These are phyloP conservation scores for Lysiphlebus fabarum DNA, from an alignment of 1,140 invertebrate genomes.

Conservation along the genomic window DNA sequence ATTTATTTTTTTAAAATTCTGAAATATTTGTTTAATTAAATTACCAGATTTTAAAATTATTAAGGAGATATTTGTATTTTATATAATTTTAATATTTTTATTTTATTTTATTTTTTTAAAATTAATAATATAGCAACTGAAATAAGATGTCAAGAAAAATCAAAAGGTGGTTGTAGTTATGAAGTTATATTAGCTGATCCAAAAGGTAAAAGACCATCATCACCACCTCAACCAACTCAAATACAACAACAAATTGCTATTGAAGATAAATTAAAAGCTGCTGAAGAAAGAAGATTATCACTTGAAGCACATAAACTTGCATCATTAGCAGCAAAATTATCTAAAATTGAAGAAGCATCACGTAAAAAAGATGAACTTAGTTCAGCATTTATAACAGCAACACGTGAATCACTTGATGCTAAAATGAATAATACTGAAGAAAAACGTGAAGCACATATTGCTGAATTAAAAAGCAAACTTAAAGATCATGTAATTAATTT, in stretches of 20 bases:
- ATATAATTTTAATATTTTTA: too few species aligned
- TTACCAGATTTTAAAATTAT: neutral
- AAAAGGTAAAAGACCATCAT: constrained; percentile 63
- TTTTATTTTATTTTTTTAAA: too few species aligned
- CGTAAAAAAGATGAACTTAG: constrained; percentile 85
- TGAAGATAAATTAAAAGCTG: constrained; percentile 84
- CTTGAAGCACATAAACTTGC: constrained; percentile 82
- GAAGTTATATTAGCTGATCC: constrained; percentile 91
- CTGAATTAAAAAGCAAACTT: constrained; percentile 79
- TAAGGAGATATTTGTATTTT: too few species aligned
- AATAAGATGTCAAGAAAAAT: constrained; percentile 84
- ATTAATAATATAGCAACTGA: constrained; percentile 69
- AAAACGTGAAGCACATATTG: constrained; percentile 85
- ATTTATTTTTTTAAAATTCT: too few species aligned
- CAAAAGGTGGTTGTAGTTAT: constrained; percentile 84
- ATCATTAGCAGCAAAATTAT: constrained; percentile 73
- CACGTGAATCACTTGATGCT: constrained; percentile 80
- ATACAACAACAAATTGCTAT: constrained; percentile 69
- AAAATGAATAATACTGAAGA: constrained; percentile 86
- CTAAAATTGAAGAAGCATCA: constrained; percentile 84
- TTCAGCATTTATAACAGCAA: constrained; percentile 75
- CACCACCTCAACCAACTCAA: constrained; percentile 56
- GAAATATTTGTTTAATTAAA: constrained; percentile 14
- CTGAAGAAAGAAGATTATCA: constrained; percentile 84
- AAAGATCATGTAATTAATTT: constrained; percentile 67